Base-by-base conservation (phyloP, 2,113 vertebrate genomes). In the Prochilodus magdalenae region DNA sequence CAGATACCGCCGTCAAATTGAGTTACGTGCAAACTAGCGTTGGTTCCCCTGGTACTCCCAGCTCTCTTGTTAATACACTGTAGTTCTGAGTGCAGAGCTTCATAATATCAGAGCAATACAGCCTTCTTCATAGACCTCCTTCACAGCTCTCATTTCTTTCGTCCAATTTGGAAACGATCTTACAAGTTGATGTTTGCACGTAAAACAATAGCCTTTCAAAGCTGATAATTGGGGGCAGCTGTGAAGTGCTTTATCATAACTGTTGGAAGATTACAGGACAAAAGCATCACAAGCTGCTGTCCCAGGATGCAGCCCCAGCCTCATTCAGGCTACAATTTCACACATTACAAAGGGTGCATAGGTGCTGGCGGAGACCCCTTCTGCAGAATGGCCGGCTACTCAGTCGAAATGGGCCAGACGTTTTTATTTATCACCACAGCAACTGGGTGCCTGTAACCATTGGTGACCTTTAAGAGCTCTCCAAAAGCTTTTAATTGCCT, bases 391-490 rank as follows among this genome's bases (percentile, higher is more conserved):
- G 67, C n/a, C 69, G 71, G 75, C 57, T 76, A 75, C 63, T 69
- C 65, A 26, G 57, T 24, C 24, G 26, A 82, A 85, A 80, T 55
- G 30, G 44, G 47, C 71, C 79, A 26, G 76, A 72, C 72, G 59
- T 81, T 77, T 63, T 79, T 81, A 33, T 83, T 80, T 69, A 81
- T 88, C 83, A 80, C 81, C 85, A 75, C 75, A 83, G 86, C 57
- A 86, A 86, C 80, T 63, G 57, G 40, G 40, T 80, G 36, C 20
- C 33, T 69, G 65, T 87, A 67, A 81, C 79, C 86, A 87, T 75
- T 78, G 82, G 83, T 88, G 86, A 88, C 86, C 81, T 81, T 57
- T 62, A 51, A 67, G 79, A 76, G 83, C 73, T 53, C 16, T 24
- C 49, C 73, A 73, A 36, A 29, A 79, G 72, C 77, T 77, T 63